Percentiles rank a stretch among this genome's conserved stretches.
Evolutionary conservation across 2,888 invertebrate species (phyloP).

Genomic region (Coremacera marginata): DNA sequence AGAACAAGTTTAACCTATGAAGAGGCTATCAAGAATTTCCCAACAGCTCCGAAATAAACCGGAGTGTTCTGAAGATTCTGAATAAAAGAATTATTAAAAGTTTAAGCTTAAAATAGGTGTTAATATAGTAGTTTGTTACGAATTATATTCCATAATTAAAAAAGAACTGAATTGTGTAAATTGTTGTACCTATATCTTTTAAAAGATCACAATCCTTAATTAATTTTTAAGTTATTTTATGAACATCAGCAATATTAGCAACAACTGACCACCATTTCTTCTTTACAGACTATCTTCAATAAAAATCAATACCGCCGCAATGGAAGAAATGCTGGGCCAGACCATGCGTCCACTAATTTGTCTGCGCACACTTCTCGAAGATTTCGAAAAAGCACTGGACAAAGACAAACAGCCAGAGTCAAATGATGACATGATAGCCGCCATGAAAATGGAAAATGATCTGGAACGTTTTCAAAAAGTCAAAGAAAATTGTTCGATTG

Average conservation of each 20-base stretch:
- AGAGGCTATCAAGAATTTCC: conserved; percentile 63
- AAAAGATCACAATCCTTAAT: too few species aligned
- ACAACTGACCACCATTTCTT: background rate
- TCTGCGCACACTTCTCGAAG: conserved; percentile 53
- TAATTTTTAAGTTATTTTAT: too few species aligned
- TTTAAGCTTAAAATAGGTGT: background rate
- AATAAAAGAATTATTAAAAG: background rate
- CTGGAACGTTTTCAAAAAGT: conserved; percentile 45
- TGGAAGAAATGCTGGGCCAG: conserved; percentile 59
- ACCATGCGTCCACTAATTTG: conserved; percentile 50
- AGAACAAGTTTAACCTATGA: conserved; percentile 60
- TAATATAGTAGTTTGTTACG: background rate
- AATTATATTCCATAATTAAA: background rate
- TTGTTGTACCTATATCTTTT: too few species aligned
- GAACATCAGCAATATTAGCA: background rate
- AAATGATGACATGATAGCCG: conserved; percentile 46
- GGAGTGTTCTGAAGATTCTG: conserved; percentile 28
- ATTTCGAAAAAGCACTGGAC: conserved; percentile 50
- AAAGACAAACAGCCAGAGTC: conserved; percentile 43
- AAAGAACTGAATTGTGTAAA: too few species aligned
- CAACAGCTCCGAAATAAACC: conserved; percentile 43
- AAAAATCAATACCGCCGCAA: conserved; percentile 40
- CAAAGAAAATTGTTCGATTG: conserved; percentile 50
- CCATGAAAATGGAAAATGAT: conserved; percentile 46
- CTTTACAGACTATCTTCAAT: background rate